Conservation (phyloP, 2,797 vertebrate genomes). For the Serranus cabrilla region DNA sequence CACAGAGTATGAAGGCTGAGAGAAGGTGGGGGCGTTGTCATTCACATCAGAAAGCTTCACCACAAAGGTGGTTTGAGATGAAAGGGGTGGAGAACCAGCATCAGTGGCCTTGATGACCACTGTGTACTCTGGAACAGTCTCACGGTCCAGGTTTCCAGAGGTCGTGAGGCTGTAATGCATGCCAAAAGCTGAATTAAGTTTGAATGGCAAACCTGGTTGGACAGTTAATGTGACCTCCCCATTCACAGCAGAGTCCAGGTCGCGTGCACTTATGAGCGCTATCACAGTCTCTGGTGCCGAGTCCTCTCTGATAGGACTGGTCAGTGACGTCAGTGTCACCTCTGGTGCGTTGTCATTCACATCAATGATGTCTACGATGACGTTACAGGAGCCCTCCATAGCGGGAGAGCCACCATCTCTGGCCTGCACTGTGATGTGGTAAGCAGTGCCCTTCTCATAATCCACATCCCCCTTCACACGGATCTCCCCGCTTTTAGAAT, state of each 20-base stretch:
- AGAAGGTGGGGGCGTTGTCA: constrained; percentile 93
- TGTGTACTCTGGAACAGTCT: constrained; percentile 88
- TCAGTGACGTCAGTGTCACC: constrained; percentile 90
- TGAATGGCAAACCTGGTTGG: constrained; percentile 89
- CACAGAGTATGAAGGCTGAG: constrained; percentile 91
- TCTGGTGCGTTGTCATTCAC: constrained; percentile 94
- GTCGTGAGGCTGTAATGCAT: constrained; percentile 93
- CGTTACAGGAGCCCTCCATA: constrained; percentile 94
- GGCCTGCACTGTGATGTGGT: constrained; percentile 93
- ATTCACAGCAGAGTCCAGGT: constrained; percentile 91
- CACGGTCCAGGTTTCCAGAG: constrained; percentile 89
- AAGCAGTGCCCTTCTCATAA: constrained; percentile 89
- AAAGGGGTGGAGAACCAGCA: constrained; percentile 90
- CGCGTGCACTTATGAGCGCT: constrained; percentile 91
- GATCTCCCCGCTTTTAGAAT: constrained; percentile 90
- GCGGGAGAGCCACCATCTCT: constrained; percentile 92
- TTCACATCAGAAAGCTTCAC: constrained; percentile 95
- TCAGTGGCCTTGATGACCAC: constrained; percentile 91
- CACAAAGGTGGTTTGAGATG: constrained; percentile 86
- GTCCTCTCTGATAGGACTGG: constrained; percentile 90
- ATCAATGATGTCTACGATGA: constrained; percentile 92
- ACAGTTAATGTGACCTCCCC: constrained; percentile 90
- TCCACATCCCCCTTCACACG: constrained; percentile 89
- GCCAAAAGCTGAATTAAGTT: constrained; percentile 88
- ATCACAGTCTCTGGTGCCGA: constrained; percentile 89